phyloP scores from a whole-genome alignment of 2,888 invertebrate genomes.

The Nemurella pictetii region DNA sequence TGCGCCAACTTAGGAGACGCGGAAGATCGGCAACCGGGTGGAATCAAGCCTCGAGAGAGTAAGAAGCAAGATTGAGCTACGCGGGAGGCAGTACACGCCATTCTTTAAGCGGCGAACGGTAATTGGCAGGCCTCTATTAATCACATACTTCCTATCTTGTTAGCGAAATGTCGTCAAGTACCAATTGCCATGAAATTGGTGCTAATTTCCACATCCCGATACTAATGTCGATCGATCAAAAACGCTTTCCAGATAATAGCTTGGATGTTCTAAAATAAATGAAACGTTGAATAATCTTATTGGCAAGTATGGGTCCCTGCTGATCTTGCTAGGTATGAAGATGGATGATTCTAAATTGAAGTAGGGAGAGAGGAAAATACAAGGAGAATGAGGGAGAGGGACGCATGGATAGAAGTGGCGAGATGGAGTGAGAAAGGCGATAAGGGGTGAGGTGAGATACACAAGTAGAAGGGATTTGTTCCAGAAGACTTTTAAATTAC shows the following conservation, averaged over 20 bases:
- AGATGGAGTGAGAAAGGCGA: background rate
- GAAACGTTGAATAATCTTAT: background rate
- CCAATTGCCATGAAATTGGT: background rate
- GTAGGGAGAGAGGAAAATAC: background rate
- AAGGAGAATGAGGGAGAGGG: background rate
- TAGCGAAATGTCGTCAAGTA: background rate
- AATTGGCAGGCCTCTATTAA: background rate
- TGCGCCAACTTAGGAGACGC: background rate
- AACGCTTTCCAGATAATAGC: background rate
- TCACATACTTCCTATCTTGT: background rate
- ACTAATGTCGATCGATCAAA: background rate
- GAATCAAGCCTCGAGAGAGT: background rate
- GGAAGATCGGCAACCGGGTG: background rate
- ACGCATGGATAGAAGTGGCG: background rate
- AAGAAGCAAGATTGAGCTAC: background rate
- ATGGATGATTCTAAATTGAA: slow-evolving; percentile 1
- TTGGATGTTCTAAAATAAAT: background rate
- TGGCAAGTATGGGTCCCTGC: background rate
- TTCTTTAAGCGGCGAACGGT: background rate
- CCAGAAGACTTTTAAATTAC: slow-evolving; percentile 40
- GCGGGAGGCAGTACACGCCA: background rate
- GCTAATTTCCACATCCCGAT: background rate
- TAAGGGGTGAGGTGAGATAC: slow-evolving; percentile 1
- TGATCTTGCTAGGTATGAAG: slow-evolving; percentile 2
- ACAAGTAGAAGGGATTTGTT: slow-evolving; percentile 38